A percentile compares a stretch with the other conserved stretches of the same genome.
These are phyloP conservation scores for Solenopsis fugax DNA, from an alignment of 1,140 invertebrate genomes.

Conservation along the genomic window DNA sequence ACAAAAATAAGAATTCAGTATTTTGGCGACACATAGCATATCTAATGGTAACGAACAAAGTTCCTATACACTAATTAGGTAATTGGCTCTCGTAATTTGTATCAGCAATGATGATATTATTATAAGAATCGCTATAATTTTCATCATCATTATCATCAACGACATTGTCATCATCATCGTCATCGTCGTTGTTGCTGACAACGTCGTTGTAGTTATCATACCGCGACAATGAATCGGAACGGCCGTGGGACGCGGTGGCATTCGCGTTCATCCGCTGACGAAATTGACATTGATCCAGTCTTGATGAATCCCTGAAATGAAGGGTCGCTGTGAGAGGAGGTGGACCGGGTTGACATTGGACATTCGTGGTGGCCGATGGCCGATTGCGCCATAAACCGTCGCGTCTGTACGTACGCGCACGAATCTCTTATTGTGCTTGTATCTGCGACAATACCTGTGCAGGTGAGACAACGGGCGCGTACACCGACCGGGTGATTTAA, in stretches of 20 bases:
- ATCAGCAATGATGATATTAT: background rate
- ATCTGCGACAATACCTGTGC: slow-evolving; percentile 11
- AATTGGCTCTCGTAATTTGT: background rate
- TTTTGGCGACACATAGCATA: background rate
- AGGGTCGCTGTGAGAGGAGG: slow-evolving; percentile 52
- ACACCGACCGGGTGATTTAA: slow-evolving; percentile 82
- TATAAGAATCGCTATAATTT: background rate
- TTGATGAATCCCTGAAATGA: slow-evolving; percentile 63
- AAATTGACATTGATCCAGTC: slow-evolving; percentile 82
- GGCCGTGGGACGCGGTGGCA: background rate
- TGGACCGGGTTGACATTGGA: slow-evolving; percentile 81
- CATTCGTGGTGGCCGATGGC: slow-evolving; percentile 68
- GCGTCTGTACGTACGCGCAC: background rate
- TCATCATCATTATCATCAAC: background rate
- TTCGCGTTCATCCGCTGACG: slow-evolving; percentile 68
- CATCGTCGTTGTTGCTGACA: background rate
- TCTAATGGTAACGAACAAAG: slow-evolving; percentile 20
- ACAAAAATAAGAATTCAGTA: background rate
- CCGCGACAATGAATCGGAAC: slow-evolving; percentile 53
- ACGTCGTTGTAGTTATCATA: background rate
- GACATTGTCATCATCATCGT: background rate
- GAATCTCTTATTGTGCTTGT: slow-evolving; percentile 31
- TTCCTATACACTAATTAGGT: slow-evolving; percentile 23
- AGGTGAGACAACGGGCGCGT: slow-evolving; percentile 72
- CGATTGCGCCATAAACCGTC: slow-evolving; percentile 59